phyloP scores from a whole-genome alignment of 2,113 vertebrate species.

The Pedionomus torquatus region DNA sequence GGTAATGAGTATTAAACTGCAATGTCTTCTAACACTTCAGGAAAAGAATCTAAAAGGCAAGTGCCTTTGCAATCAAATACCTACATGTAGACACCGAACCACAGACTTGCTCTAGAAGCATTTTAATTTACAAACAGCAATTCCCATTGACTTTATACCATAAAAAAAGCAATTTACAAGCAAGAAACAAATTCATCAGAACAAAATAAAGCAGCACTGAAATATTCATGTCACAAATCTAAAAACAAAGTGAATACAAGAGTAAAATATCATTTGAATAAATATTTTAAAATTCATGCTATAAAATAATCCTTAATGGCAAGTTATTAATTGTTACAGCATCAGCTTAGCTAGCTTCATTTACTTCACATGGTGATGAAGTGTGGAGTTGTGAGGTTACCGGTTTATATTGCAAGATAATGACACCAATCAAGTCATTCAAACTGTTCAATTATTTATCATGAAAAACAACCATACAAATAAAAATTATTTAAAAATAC shows the following conservation, averaged over 20 bases:
- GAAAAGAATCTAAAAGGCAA: background rate
- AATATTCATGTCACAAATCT: conserved; percentile 87
- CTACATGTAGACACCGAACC: conserved; percentile 43
- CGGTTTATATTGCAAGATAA: conserved; percentile 89
- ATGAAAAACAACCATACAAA: conserved; percentile 74
- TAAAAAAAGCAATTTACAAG: conserved; percentile 99
- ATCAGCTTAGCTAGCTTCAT: conserved; percentile 99
- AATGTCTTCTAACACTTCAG: background rate
- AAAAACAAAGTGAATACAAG: conserved; percentile 94
- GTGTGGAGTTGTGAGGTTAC: conserved; percentile 97
- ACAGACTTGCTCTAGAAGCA: conserved; percentile 89
- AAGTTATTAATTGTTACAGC: conserved; percentile 92
- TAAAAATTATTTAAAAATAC: conserved; percentile 63
- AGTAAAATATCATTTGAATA: conserved; percentile 99
- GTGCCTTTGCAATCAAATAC: background rate
- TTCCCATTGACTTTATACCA: conserved; percentile 94
- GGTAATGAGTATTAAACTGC: background rate
- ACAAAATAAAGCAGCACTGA: conserved; percentile 88
- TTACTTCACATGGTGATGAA: conserved; percentile 96
- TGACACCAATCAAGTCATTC: conserved; percentile 84
- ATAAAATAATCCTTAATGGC: conserved; percentile 99
- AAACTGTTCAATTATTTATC: conserved; percentile 85
- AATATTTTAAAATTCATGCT: conserved; percentile 99
- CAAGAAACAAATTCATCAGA: conserved; percentile 85
- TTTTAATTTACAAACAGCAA: conserved; percentile 99